Evolutionary conservation across 2,888 invertebrate species (phyloP), one percentile per base, ranked within the genome.

Genomic region (Carterocephalus palaemon): DNA sequence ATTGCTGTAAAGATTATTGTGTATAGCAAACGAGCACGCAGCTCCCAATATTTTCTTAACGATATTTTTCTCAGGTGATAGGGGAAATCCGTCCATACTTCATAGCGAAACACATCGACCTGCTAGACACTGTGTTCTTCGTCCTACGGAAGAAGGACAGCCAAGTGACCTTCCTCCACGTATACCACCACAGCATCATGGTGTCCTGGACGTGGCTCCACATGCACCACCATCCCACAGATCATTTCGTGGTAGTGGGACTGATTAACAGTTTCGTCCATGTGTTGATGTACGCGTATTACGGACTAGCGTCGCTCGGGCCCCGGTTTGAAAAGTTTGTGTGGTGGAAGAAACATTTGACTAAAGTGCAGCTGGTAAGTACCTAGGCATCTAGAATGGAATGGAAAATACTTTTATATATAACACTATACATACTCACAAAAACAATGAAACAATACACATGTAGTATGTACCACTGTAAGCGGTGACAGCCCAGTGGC

Each of bases 341-440:
- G 1, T 95, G 95, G 94, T 95, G 95, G 95, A 95, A 95, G 74
- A 93, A 92, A 53, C 93, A 95, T 75, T 89, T 95, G 73, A 95
- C 95, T 4, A 90, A 89, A 54, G 84, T 95, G 57, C 95, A 95
- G 70, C 79, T 95, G 88, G 94, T 93, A 70, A 88, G 83, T 74
- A n/a, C n/a, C n/a, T n/a, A n/a, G n/a, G n/a, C 5, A 4, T 0
- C n/a, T n/a, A n/a, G n/a, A n/a, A n/a, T n/a, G n/a, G n/a, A n/a
- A n/a, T n/a, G n/a, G n/a, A n/a, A n/a, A n/a, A n/a, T n/a, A n/a
- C n/a, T n/a, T n/a, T n/a, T n/a, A n/a, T n/a, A n/a, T n/a, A n/a
- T n/a, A n/a, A n/a, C n/a, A n/a, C n/a, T n/a, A n/a, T n/a, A n/a
- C n/a, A n/a, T n/a, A n/a, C n/a, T n/a, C n/a, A n/a, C n/a, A n/a